These are phyloP conservation scores for Scylla paramamosain DNA, from an alignment of 1,140 invertebrate species.

Conservation along the genomic window DNA sequence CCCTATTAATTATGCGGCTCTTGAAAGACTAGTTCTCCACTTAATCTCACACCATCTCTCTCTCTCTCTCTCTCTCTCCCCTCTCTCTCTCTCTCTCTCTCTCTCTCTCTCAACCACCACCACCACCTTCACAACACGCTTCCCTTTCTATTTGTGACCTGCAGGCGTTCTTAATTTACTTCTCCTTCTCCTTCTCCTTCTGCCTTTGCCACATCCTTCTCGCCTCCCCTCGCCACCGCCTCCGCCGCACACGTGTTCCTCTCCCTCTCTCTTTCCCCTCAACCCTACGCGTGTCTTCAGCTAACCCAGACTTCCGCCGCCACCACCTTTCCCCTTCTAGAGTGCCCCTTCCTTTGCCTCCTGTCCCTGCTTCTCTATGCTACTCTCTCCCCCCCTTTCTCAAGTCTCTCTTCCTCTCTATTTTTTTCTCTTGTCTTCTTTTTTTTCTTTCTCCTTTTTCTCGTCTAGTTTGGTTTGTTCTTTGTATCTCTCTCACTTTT, in stretches of 20 bases:
- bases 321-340: slow-evolving; percentile 18
- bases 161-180: background rate
- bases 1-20: background rate
- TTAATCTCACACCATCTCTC: background rate
- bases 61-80: background rate
- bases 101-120: background rate
- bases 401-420: no score
- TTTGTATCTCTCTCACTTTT: no score
- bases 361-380: no score
- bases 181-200: slow-evolving; percentile 1
- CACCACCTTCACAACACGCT: background rate
- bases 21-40: background rate
- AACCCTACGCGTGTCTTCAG: slow-evolving; percentile 6
- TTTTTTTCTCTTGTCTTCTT: no score
- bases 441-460: no score
- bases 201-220: background rate
- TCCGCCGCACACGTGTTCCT: slow-evolving; percentile 1
- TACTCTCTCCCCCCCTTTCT: no score
- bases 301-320: slow-evolving; percentile 30
- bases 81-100: slow-evolving; percentile 40
- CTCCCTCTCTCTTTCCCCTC: slow-evolving; percentile 23
- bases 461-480: no score
- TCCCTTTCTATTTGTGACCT: background rate
- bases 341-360: background rate
- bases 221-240: background rate